A percentile compares a stretch with the other conserved stretches of the same genome.
Evolutionary conservation across 2,888 invertebrate genomes (phyloP).

Genomic region (Chromoteleia sp.): DNA sequence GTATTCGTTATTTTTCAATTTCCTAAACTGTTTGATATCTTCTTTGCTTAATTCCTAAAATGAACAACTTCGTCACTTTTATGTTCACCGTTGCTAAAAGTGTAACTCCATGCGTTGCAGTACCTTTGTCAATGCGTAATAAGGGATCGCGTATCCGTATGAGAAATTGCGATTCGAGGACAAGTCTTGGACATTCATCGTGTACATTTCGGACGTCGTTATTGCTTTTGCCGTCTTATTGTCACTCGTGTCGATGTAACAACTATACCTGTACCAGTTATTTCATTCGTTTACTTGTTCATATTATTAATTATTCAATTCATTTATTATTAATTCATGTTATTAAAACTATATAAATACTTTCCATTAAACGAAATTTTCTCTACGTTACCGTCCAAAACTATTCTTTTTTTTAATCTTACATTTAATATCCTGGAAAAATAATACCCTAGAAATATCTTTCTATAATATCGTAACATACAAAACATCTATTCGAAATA

Average conservation of each 20-base stretch:
- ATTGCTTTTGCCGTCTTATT: slow-evolving; percentile 85
- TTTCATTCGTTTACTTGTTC: not conserved
- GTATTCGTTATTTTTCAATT: slow-evolving; percentile 86
- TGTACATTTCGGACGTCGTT: slow-evolving; percentile 86
- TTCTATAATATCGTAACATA: too few relatives aligned
- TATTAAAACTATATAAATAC: too few relatives aligned
- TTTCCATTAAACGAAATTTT: too few relatives aligned
- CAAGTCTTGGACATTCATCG: slow-evolving; percentile 81
- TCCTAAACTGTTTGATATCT: slow-evolving; percentile 86
- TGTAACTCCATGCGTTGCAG: not conserved
- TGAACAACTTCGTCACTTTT: too few relatives aligned
- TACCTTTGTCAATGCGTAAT: slow-evolving; percentile 79
- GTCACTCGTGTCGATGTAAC: slow-evolving; percentile 83
- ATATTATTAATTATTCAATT: not conserved
- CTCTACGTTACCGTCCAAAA: too few relatives aligned
- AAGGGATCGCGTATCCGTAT: slow-evolving; percentile 84
- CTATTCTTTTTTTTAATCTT: too few relatives aligned
- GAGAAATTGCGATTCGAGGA: slow-evolving; percentile 71
- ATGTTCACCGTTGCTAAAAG: too few relatives aligned
- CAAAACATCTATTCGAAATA: too few relatives aligned
- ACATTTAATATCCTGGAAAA: too few relatives aligned
- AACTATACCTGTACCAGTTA: slow-evolving; percentile 86
- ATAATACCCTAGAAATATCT: too few relatives aligned
- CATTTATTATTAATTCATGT: too few relatives aligned
- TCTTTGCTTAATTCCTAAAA: slow-evolving; percentile 57